Conservation (phyloP, 1,140 invertebrate genomes). For the Stegodyphus dumicola region DNA sequence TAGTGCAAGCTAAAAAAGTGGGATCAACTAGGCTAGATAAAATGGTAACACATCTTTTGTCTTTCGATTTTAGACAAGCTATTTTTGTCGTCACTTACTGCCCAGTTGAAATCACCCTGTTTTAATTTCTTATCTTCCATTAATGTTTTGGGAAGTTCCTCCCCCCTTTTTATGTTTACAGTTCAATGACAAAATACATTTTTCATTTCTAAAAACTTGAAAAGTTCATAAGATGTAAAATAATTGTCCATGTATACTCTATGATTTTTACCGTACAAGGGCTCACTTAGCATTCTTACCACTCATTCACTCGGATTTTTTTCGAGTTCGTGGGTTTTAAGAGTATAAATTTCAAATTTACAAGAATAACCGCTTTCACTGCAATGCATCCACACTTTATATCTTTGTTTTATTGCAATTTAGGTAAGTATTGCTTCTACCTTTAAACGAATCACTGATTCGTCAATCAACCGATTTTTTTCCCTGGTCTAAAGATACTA, state of each 20-base stretch:
- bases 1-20: not conserved
- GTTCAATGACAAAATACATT: not conserved
- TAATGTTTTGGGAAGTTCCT: not conserved
- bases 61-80: not conserved
- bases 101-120: not conserved
- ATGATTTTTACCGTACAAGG: not conserved
- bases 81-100: not conserved
- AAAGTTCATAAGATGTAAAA: not conserved
- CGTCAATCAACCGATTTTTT: not conserved
- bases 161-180: not conserved
- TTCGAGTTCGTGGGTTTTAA: not conserved
- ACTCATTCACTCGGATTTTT: not conserved
- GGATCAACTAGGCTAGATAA: slow-evolving; percentile 5
- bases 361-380: not conserved
- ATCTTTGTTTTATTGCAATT: slow-evolving; percentile 5
- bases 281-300: not conserved
- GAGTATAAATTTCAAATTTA: not conserved
- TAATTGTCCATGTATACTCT: not conserved
- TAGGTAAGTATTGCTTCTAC: not conserved
- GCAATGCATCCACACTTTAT: not conserved
- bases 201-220: not conserved
- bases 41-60: not conserved
- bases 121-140: not conserved
- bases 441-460: slow-evolving; percentile 2
- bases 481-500: not conserved